Conservation (phyloP, 2,797 vertebrate genomes). For the Hybognathus amarus region DNA sequence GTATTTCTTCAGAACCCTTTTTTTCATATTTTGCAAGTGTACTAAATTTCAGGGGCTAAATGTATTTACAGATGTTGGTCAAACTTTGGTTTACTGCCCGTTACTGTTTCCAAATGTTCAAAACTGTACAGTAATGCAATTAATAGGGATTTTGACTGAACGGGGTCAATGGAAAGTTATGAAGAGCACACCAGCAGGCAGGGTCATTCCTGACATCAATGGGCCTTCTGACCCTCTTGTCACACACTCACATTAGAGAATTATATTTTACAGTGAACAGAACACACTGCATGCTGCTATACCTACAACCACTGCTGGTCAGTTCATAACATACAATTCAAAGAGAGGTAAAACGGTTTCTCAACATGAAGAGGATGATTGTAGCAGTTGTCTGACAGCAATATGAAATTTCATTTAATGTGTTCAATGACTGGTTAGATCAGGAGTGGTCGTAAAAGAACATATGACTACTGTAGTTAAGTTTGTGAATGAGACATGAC, state of each 20-base stretch:
- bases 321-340: constrained; percentile 20
- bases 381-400: background rate
- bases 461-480: constrained; percentile 7
- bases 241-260: constrained; percentile 43
- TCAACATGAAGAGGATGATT: constrained; percentile 34
- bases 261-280: constrained; percentile 48
- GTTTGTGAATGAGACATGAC: background rate
- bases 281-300: constrained; percentile 1
- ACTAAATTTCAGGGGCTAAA: background rate
- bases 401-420: background rate
- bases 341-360: constrained; percentile 21
- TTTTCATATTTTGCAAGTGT: too few species aligned
- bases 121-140: background rate
- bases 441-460: background rate
- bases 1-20: too few species aligned
- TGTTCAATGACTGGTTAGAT: background rate
- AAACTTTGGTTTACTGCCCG: background rate
- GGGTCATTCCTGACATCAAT: constrained; percentile 30
- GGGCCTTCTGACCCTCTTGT: constrained; percentile 33
- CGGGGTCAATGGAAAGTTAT: constrained; percentile 21
- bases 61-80: background rate
- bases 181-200: constrained; percentile 4
- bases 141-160: background rate
- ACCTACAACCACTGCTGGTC: constrained; percentile 15
- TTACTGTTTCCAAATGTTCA: background rate